Evolutionary conservation across 1,140 invertebrate species (phyloP).

Genomic region (Agrilus planipennis): DNA sequence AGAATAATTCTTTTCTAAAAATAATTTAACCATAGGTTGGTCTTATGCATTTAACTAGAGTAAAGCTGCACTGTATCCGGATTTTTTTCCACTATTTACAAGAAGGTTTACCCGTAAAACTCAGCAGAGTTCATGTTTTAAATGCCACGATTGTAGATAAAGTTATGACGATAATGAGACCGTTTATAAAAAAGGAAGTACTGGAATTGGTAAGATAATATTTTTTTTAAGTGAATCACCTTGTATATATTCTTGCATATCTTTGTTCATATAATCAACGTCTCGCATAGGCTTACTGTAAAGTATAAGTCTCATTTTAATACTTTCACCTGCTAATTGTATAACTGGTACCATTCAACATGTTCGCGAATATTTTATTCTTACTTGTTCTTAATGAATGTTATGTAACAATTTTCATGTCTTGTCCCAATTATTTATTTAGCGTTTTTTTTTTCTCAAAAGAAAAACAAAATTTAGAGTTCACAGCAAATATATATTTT

Average conservation of each 20-base stretch:
- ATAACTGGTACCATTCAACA: background rate
- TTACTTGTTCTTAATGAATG: no score
- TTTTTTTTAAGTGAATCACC: background rate
- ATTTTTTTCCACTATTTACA: constrained; percentile 38
- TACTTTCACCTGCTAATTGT: background rate
- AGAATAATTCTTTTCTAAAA: background rate
- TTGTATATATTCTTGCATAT: background rate
- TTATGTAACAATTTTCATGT: no score
- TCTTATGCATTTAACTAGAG: constrained; percentile 43
- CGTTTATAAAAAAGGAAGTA: constrained; percentile 52
- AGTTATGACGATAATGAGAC: constrained; percentile 44
- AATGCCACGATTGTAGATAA: constrained; percentile 53
- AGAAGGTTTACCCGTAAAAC: constrained; percentile 47
- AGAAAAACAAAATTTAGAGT: background rate
- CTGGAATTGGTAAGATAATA: constrained; percentile 40
- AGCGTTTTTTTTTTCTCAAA: no score
- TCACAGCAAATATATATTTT: background rate
- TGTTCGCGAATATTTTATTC: background rate
- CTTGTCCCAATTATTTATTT: no score
- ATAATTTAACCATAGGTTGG: constrained; percentile 19
- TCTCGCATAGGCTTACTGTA: background rate
- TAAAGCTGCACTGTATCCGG: constrained; percentile 35
- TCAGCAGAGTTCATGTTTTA: constrained; percentile 49
- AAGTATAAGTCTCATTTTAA: background rate
- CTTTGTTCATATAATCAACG: background rate